A percentile compares a stretch with the other conserved stretches of the same genome.
phyloP scores from a whole-genome alignment of 2,113 vertebrate genomes.

The Hemiscyllium ocellatum region DNA sequence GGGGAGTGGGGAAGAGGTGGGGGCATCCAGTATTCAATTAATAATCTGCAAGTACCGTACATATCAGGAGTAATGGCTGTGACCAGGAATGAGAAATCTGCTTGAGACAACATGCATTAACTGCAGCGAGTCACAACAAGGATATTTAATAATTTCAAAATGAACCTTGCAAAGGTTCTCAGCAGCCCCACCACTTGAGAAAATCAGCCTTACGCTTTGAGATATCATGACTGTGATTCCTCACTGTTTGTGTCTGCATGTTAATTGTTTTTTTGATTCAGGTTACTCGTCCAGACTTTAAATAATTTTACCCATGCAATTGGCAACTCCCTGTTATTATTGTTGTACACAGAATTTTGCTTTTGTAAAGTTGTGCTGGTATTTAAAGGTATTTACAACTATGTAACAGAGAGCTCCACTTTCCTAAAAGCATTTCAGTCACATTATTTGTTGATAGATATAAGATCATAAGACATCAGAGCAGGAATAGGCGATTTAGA shows the following conservation, averaged over 20 bases:
- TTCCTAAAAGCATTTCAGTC: neutral
- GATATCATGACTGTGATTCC: neutral
- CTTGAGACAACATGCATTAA: neutral
- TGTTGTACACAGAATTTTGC: neutral
- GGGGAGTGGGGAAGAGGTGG: neutral
- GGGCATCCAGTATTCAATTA: neutral
- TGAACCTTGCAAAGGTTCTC: neutral
- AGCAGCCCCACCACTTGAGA: neutral
- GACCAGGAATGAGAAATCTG: neutral
- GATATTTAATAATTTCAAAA: neutral
- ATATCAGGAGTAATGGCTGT: neutral
- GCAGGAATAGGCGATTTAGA: too few species aligned
- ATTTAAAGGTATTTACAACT: neutral
- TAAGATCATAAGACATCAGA: too few species aligned
- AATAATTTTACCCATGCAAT: neutral
- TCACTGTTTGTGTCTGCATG: neutral
- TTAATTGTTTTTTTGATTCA: neutral
- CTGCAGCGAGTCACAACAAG: neutral
- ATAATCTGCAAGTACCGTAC: neutral
- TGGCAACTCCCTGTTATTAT: neutral
- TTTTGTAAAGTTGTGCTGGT: neutral
- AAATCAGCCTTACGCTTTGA: neutral
- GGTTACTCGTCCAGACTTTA: neutral
- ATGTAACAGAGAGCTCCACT: neutral
- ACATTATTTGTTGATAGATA: neutral